phyloP scores from a whole-genome alignment of 2,113 vertebrate species.

The Promerops cafer region DNA sequence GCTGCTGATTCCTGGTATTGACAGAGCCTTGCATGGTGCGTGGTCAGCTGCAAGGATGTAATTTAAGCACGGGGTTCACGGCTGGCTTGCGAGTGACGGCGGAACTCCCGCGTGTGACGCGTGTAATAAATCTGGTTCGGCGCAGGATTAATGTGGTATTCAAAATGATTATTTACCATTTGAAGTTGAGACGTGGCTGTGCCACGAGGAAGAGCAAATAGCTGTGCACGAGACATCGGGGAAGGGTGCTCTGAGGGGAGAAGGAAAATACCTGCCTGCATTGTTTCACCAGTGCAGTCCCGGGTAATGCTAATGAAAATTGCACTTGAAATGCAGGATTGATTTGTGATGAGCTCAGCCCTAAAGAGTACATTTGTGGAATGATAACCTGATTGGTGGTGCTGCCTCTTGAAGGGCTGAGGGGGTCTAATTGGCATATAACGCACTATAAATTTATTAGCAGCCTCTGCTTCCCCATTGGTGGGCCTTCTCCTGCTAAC shows the following conservation, averaged over 20 bases:
- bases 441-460: slow-evolving; percentile 75
- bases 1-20: not conserved
- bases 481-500: slow-evolving; percentile 42
- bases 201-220: not conserved
- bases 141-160: not conserved
- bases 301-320: slow-evolving; percentile 28
- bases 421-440: slow-evolving; percentile 67
- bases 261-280: not conserved
- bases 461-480: slow-evolving; percentile 47
- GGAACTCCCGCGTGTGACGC: not conserved
- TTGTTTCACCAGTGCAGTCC: not conserved
- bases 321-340: slow-evolving; percentile 37
- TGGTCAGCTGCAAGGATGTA: not conserved
- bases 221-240: not conserved
- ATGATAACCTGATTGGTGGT: slow-evolving; percentile 26
- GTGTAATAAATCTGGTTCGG: not conserved
- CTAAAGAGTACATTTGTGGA: slow-evolving; percentile 37
- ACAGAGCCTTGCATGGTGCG: not conserved
- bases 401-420: slow-evolving; percentile 47
- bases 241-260: not conserved
- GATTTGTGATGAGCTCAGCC: slow-evolving; percentile 25
- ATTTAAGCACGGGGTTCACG: not conserved
- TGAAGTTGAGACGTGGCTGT: not conserved
- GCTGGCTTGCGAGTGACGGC: not conserved
- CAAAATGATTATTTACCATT: not conserved